These are phyloP conservation scores for Caenorhabditis drosophilae DNA, from an alignment of 2,888 invertebrate species.

Conservation along the genomic window DNA sequence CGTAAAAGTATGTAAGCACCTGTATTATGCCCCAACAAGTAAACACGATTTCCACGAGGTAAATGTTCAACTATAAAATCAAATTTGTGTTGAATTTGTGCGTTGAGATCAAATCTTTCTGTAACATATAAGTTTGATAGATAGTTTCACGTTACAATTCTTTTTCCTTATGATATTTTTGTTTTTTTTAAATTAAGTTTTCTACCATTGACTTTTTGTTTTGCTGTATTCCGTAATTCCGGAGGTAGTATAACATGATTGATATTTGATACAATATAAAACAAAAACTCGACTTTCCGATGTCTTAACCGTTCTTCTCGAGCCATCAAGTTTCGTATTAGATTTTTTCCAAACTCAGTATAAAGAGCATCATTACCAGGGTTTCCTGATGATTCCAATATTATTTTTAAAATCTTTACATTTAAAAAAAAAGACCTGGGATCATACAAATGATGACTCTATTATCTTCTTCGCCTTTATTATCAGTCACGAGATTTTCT, in stretches of 20 bases:
- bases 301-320: conserved; percentile 44
- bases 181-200: not conserved
- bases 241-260: conserved; percentile 61
- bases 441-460: conserved; percentile 52
- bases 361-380: conserved; percentile 66
- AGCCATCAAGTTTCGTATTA: conserved; percentile 48
- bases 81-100: conserved; percentile 62
- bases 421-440: conserved; percentile 34
- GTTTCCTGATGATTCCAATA: conserved; percentile 48
- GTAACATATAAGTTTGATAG: conserved; percentile 6
- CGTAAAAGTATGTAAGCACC: conserved; percentile 58
- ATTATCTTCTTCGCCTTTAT: conserved; percentile 46
- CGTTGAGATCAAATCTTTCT: conserved; percentile 57
- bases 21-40: conserved; percentile 62
- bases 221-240: conserved; percentile 43
- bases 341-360: conserved; percentile 53
- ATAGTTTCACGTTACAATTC: too few species aligned
- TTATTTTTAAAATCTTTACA: not conserved
- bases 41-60: conserved; percentile 50
- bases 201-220: conserved; percentile 44
- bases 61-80: conserved; percentile 58
- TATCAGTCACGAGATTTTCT: conserved; percentile 34
- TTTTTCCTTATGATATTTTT: too few species aligned
- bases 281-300: conserved; percentile 42
- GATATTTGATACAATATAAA: conserved; percentile 58